Evolutionary conservation across 2,888 invertebrate species (phyloP), one percentile per base, ranked within the genome.

Genomic region (Acanthosoma haemorrhoidale): DNA sequence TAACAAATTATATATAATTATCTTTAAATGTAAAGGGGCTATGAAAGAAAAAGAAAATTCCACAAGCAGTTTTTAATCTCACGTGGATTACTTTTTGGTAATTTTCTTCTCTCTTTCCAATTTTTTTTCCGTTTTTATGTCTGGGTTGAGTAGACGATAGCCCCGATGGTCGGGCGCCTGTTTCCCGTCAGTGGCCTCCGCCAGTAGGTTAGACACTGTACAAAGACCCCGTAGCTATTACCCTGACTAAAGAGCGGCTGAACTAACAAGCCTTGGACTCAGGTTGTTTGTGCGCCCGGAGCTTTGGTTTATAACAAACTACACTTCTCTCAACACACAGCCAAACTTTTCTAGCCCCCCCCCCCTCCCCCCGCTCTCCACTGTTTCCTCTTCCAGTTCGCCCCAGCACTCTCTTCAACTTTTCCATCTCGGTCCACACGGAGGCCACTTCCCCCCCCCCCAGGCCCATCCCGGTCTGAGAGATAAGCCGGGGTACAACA

Each of bases 241-340:
- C 25, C 51, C 51, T 51, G 13, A 25, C 25, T 51, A 51, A 51
- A 51, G 51, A 25, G 51, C 25, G 18, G 51, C 21, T 4, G 51
- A 51, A 25, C 51, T 51, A 51, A 51, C 51, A 51, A 51, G 51
- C 13, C 13, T 13, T 21, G n/a, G 51, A n/a, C n/a, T n/a, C 51
- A 51, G 51, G 51, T 51, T 51, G 51, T 51, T 51, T 51, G 51
- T 51, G 21, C 21, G 51, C 25, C 51, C 3, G 25, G 25, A 51
- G 51, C 51, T 51, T 51, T 51, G 51, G 25, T 51, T 51, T 51
- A 51, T 51, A 51, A 51, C 51, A 51, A 51, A 51, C 51, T 51
- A 51, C 51, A 51, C 25, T 51, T 51, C 51, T 51, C 51, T 51
- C 51, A 51, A 51, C 51, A 51, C 18, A 21, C 21, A 4, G 3